phyloP scores from a whole-genome alignment of 2,888 invertebrate genomes.

The Corbicula japonica region DNA sequence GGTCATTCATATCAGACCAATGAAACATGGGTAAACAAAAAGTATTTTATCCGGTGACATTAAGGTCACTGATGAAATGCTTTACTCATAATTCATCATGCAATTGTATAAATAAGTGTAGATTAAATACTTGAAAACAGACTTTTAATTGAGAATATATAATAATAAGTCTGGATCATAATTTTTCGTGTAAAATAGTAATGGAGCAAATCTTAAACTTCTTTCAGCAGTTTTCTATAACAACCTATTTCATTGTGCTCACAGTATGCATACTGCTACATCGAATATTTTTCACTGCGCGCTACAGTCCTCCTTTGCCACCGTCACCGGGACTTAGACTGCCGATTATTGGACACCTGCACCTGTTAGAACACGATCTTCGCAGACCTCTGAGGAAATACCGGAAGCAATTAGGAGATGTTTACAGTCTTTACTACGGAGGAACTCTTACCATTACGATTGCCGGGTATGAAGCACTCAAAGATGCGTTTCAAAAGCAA shows the following conservation, averaged over 20 bases:
- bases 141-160: no score
- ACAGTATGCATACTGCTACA: conserved; percentile 3
- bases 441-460: conserved; percentile 56
- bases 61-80: no score
- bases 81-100: no score
- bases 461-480: conserved; percentile 62
- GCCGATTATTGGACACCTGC: conserved; percentile 27
- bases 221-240: no score
- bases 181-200: no score
- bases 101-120: no score
- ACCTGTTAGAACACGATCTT: conserved; percentile 9
- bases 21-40: no score
- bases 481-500: conserved; percentile 68
- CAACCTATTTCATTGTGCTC: background rate
- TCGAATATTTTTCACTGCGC: background rate
- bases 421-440: conserved; percentile 66
- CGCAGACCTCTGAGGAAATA: conserved; percentile 10
- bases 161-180: no score
- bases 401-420: conserved; percentile 62
- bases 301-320: background rate
- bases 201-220: no score
- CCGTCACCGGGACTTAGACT: conserved; percentile 19
- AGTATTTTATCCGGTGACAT: no score
- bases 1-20: no score
- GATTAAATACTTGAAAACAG: no score